Base-by-base conservation (phyloP, 2,888 invertebrate genomes). In the Mythimna loreyi region DNA sequence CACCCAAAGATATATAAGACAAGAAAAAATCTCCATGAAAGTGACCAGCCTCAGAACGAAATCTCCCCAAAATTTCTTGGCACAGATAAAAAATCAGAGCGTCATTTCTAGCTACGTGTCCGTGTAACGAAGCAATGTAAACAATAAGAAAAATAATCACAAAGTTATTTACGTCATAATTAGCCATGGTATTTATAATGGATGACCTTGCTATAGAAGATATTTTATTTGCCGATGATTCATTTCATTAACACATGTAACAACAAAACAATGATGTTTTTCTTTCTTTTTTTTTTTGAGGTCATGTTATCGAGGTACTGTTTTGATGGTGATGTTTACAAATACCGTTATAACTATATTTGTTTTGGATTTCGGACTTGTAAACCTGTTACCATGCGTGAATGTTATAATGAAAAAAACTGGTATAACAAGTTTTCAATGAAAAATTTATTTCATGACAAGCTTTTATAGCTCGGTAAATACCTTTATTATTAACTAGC, bases 41-140 rank as follows among this genome's bases (percentile, higher is more conserved):
- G 49, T 50, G 7, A 67, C 80, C 80, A 79, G 36, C 30, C 33
- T 72, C 13, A 64, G 50, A 57, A 55, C 21, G 0, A 57, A 62
- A 50, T 62, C 33, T 50, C 53, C 67, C 58, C 21, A 9, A 9
- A 25, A 50, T 40, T 23, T 13, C 16, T 33, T 6, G n/a, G 8
- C 28, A 74, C 80, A 67, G 61, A 78, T 61, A 49, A 45, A 68
- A 30, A 57, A 50, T 45, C 33, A 56, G 47, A 57, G 69, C 76
- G 82, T 84, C 82, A 82, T 76, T 67, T 40, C 45, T 33, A 49
- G 47, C 71, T 74, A 84, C 79, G 82, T 79, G 82, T 73, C 36
- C 79, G 76, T 70, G 57, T 52, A 57, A 25, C 21, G 7, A 73
- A 55, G 6, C 25, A 23, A 59, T 28, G 62, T 84, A 84, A 76